Evolutionary conservation across 2,113 vertebrate species (phyloP).

Genomic region (Stegastes partitus): DNA sequence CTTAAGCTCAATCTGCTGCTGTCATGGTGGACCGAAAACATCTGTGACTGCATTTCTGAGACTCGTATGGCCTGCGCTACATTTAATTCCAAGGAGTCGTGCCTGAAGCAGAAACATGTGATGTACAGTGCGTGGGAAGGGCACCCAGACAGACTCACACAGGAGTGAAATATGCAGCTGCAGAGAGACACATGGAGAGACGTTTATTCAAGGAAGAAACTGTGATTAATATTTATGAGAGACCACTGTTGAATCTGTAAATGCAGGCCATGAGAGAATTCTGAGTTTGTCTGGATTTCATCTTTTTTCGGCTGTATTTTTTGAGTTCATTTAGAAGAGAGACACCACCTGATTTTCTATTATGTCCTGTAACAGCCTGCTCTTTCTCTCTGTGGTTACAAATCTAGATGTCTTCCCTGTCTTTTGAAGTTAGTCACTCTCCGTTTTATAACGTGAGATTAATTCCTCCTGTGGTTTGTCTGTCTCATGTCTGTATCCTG

Average conservation of each 20-base stretch:
- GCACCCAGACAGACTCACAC: slow-evolving; percentile 25
- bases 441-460: not conserved
- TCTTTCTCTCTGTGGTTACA: not conserved
- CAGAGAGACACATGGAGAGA: slow-evolving; percentile 24
- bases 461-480: slow-evolving; percentile 26
- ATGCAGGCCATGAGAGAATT: not conserved
- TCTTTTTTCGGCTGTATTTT: slow-evolving; percentile 12
- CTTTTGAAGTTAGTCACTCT: slow-evolving; percentile 15
- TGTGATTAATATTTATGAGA: slow-evolving; percentile 9
- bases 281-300: slow-evolving; percentile 19
- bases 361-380: not conserved
- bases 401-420: slow-evolving; percentile 8
- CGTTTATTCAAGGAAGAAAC: slow-evolving; percentile 23
- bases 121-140: slow-evolving; percentile 43
- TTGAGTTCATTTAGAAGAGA: not conserved
- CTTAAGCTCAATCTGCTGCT: slow-evolving; percentile 34
- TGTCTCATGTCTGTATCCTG: slow-evolving; percentile 38
- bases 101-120: slow-evolving; percentile 51
- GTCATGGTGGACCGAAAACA: slow-evolving; percentile 34
- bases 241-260: slow-evolving; percentile 6
- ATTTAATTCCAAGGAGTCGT: slow-evolving; percentile 21
- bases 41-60: slow-evolving; percentile 42
- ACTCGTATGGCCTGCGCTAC: not conserved
- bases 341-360: not conserved
- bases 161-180: slow-evolving; percentile 44